These are phyloP conservation scores for Diuraphis noxia DNA, from an alignment of 1,140 invertebrate genomes.

Conservation along the genomic window DNA sequence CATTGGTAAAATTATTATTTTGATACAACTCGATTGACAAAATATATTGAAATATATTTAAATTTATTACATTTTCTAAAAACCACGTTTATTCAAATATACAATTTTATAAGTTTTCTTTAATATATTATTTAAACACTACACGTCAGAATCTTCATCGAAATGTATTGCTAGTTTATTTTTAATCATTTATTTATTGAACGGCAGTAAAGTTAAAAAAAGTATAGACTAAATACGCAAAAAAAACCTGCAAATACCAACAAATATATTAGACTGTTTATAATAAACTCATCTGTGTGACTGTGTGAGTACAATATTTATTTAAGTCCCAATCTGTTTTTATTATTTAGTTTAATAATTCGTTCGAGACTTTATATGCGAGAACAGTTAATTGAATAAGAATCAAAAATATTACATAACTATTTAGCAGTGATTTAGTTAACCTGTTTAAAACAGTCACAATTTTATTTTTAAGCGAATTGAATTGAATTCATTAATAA, in stretches of 20 bases:
- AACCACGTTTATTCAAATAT: background rate
- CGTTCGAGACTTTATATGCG: background rate
- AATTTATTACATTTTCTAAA: background rate
- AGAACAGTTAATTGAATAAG: background rate
- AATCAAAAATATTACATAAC: background rate
- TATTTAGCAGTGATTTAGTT: background rate
- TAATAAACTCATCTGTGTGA: background rate
- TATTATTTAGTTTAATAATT: background rate
- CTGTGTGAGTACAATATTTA: background rate
- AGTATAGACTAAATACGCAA: background rate
- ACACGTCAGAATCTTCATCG: background rate
- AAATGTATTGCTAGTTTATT: background rate
- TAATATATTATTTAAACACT: background rate
- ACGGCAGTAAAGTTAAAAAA: background rate
- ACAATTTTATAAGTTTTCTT: background rate
- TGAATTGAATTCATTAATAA: background rate
- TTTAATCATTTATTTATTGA: background rate
- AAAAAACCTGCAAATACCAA: background rate
- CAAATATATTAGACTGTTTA: background rate
- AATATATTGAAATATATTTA: constrained; percentile 2
- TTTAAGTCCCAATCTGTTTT: background rate
- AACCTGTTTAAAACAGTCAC: background rate
- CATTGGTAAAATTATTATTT: background rate
- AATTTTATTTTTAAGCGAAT: background rate
- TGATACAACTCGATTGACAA: background rate